Percentiles rank a stretch among this genome's conserved stretches.
These are phyloP conservation scores for Microplitis manilae DNA, from an alignment of 2,888 invertebrate genomes.

Conservation along the genomic window DNA sequence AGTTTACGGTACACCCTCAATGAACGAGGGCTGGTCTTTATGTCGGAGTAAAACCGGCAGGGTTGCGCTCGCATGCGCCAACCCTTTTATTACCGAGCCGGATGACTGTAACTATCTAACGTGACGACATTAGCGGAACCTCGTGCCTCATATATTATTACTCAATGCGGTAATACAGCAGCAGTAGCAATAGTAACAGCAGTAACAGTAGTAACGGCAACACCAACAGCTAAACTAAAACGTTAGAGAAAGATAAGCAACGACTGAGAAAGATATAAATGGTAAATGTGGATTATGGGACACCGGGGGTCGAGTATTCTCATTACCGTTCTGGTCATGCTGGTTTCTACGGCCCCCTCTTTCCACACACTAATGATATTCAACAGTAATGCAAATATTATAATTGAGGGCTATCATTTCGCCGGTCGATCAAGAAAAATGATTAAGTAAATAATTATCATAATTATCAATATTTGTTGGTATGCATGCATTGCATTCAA, in stretches of 20 bases:
- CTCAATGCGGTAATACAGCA: slow-evolving; percentile 37
- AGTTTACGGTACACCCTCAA: slow-evolving; percentile 41
- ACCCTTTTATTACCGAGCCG: slow-evolving; percentile 67
- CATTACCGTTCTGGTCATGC: slow-evolving; percentile 43
- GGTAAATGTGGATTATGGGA: slow-evolving; percentile 41
- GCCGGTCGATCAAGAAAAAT: neutral
- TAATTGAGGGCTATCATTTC: slow-evolving; percentile 16
- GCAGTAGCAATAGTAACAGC: neutral
- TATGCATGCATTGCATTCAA: too few relatives aligned
- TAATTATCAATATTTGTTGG: too few relatives aligned
- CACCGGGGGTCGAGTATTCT: slow-evolving; percentile 37
- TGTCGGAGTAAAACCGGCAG: slow-evolving; percentile 42
- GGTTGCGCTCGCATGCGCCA: slow-evolving; percentile 51
- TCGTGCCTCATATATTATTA: slow-evolving; percentile 60
- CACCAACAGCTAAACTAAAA: neutral
- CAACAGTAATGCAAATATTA: slow-evolving; percentile 22
- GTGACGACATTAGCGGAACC: slow-evolving; percentile 66
- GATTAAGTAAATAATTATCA: too few relatives aligned
- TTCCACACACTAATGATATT: slow-evolving; percentile 19
- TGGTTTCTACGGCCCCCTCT: slow-evolving; percentile 24
- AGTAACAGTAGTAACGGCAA: neutral
- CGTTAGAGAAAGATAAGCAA: slow-evolving; percentile 12
- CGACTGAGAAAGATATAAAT: slow-evolving; percentile 24
- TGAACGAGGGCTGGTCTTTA: slow-evolving; percentile 55
- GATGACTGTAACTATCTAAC: slow-evolving; percentile 66